Conservation (phyloP, 2,888 invertebrate species). For the Mimachlamys varia region DNA sequence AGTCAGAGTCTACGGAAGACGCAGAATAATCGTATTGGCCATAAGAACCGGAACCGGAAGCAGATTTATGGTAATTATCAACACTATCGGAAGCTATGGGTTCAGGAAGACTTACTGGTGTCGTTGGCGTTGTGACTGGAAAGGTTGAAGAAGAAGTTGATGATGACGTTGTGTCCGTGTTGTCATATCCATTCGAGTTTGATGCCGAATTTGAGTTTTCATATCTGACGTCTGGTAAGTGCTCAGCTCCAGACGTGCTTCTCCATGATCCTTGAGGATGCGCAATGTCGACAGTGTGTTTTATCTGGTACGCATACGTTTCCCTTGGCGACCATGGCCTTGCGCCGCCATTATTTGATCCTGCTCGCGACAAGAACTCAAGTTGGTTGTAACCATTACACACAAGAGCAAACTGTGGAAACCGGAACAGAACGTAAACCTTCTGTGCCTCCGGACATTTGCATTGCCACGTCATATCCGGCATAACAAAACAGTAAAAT, state of each 20-base stretch:
- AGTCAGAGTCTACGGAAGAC: not conserved
- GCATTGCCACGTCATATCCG: slow-evolving; percentile 32
- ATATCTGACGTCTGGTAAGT: not conserved
- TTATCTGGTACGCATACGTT: not conserved
- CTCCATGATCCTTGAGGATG: not conserved
- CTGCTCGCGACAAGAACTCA: not conserved
- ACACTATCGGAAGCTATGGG: not conserved
- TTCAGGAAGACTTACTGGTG: not conserved
- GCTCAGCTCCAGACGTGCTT: not conserved
- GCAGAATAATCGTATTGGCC: not conserved
- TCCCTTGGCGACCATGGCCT: not conserved
- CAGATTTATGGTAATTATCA: not conserved
- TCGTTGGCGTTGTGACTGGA: not conserved
- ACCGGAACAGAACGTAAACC: not conserved
- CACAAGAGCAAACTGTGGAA: not conserved
- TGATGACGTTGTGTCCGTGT: not conserved
- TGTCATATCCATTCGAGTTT: not conserved
- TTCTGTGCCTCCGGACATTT: not conserved
- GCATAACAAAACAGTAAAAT: slow-evolving; percentile 2
- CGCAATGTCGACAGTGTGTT: not conserved
- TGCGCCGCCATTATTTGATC: not conserved
- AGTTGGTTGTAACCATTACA: not conserved
- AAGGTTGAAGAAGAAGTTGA: not conserved
- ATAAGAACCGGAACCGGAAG: not conserved
- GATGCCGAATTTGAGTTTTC: not conserved